Evolutionary conservation across 2,888 invertebrate species (phyloP), one percentile per base, ranked within the genome.

Genomic region (Drosophila cyrtoloma): DNA sequence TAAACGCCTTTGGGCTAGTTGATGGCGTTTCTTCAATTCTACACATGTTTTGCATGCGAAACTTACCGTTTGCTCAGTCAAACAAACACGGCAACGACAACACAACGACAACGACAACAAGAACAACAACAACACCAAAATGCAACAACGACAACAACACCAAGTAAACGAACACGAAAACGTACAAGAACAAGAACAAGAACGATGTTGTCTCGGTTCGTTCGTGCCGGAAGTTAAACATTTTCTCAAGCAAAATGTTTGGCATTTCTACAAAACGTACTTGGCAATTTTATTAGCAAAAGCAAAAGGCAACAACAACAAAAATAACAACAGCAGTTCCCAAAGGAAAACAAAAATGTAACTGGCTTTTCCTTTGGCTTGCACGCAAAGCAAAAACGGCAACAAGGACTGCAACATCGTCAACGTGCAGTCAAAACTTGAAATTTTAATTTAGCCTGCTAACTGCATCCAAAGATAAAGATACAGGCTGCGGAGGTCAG

Each of bases 191-290:
- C 33, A 35, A 68, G 56, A 50, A 68, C 32, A 35, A 47, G 44
- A 71, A 44, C 42, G 51, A 35, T 26, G 51, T 47, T 56, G 55
- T 52, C 47, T 60, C 60, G 59, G 44, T 32, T 67, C 42, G 71
- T 74, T 75, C 76, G 65, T 83, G 75, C 85, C 87, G 84, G 87
- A 85, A 84, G 89, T 76, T 83, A 62, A 61, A 78, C 72, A 78
- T 80, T 78, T 89, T 89, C 84, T 75, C 68, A 78, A 84, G 78
- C 82, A 68, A 76, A 84, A 86, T 89, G 86, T 88, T 89, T 75
- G 69, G 67, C 77, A 86, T 86, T 89, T 81, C 73, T 83, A 77
- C 86, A 89, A 86, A 89, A 84, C 86, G 89, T 84, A 86, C 87
- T 89, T 81, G 64, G 44, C 78, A 81, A 84, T 83, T 83, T 89